Percentiles rank a stretch among this genome's conserved stretches.
Conservation (phyloP, 2,888 invertebrate genomes). For the Lamellibrachia columna region DNA sequence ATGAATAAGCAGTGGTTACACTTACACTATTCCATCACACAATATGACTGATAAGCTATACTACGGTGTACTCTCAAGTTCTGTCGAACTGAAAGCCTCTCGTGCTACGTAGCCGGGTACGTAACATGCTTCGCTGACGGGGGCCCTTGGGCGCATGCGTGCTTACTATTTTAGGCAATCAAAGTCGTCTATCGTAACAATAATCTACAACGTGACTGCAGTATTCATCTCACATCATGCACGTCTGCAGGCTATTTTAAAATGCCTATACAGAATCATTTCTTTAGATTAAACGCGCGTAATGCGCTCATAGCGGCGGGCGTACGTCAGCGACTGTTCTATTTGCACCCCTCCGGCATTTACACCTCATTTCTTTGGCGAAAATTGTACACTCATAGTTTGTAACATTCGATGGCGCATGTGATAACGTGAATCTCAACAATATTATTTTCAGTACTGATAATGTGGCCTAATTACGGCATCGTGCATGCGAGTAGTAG, state of each 20-base stretch:
- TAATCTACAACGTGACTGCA: neutral
- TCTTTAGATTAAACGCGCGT: neutral
- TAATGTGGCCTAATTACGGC: neutral
- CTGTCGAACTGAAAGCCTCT: neutral
- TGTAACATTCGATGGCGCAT: neutral
- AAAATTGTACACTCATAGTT: neutral
- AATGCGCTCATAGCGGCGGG: neutral
- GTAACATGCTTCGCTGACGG: neutral
- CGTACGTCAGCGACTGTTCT: neutral
- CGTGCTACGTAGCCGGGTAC: neutral
- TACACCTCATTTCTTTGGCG: neutral
- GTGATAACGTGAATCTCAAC: neutral
- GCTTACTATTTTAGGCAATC: neutral
- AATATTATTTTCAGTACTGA: constrained; percentile 5
- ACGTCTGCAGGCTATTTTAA: neutral
- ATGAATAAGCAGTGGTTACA: neutral
- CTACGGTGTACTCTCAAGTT: neutral
- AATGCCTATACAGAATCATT: neutral
- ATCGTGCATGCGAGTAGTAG: neutral
- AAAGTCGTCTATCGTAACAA: neutral
- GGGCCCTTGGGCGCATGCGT: neutral
- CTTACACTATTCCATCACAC: neutral
- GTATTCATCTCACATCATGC: neutral
- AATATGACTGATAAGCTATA: neutral
- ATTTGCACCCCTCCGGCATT: neutral